Evolutionary conservation across 2,888 invertebrate genomes (phyloP).

Genomic region (Acleris cristana): DNA sequence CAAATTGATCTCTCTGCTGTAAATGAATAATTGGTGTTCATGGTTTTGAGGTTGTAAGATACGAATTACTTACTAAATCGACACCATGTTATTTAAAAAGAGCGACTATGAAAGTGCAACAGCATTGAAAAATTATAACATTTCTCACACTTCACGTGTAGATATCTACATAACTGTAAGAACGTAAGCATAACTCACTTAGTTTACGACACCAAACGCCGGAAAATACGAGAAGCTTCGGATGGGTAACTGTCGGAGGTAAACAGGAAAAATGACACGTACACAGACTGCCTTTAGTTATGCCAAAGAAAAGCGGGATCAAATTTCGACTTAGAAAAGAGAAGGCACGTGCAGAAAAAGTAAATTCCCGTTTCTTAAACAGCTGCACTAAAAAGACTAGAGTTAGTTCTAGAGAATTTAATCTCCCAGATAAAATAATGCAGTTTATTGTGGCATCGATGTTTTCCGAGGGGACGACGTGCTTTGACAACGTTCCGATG

Average conservation of each 20-base stretch:
- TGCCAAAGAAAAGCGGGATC: conserved; percentile 40
- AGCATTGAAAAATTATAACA: background rate
- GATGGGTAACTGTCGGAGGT: conserved; percentile 20
- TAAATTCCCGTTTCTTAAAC: conserved; percentile 52
- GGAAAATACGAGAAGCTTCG: conserved; percentile 40
- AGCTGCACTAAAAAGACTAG: conserved; percentile 42
- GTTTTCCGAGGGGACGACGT: conserved; percentile 40
- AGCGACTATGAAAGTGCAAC: too few species aligned
- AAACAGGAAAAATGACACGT: conserved; percentile 43
- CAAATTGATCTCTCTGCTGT: conserved; percentile 37
- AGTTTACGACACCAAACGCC: conserved; percentile 47
- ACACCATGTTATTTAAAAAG: too few species aligned
- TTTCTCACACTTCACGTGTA: background rate
- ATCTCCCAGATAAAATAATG: conserved; percentile 50
- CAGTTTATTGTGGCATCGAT: conserved; percentile 50
- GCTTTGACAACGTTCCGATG: conserved; percentile 30
- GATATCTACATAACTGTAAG: background rate
- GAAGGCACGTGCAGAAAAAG: conserved; percentile 43
- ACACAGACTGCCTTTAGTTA: conserved; percentile 22
- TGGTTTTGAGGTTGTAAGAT: conserved; percentile 12
- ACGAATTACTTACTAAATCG: background rate
- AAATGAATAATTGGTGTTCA: conserved; percentile 34
- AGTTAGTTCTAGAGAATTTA: conserved; percentile 48
- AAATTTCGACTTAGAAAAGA: conserved; percentile 44
- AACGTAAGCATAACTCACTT: conserved; percentile 42